Evolutionary conservation across 2,797 vertebrate species (phyloP), one percentile per base, ranked within the genome.

Genomic region (Salmo trutta): DNA sequence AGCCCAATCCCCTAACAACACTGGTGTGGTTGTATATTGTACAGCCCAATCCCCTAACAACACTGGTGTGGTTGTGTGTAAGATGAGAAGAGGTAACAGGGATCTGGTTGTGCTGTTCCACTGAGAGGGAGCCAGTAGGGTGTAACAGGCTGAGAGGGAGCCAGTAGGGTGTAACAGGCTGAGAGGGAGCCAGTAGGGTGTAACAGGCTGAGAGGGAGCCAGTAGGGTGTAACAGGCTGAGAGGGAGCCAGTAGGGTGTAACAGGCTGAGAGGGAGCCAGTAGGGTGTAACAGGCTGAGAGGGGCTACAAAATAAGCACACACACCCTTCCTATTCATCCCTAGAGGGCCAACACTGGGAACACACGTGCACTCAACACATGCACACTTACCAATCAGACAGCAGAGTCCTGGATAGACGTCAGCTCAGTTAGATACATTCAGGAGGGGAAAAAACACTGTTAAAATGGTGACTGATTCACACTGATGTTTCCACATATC

Each of bases 231-330:
- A 31, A 31, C 31, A 31, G 31, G 0, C 31, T 4, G 31, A 31
- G 31, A 31, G 31, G 31, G 31, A 31, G 31, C 0, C 31, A 4
- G 31, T 31, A 31, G 31, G 31, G 4, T 4, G 31, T 31, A 31
- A 31, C 31, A 31, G 3, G 0, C 31, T 31, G 31, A 31, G 31
- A 31, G 31, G 31, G 31, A 31, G 4, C 0, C 31, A 4, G 31
- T 31, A 31, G 31, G 31, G 31, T 4, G 31, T 31, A 31, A 31
- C 31, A 31, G 31, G 0, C 31, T 5, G 33, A 36, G 33, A 36
- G 53, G 53, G 53, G 53, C 53, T 56, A 70, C 69, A 80, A 27
- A 59, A 79, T 73, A 10, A 78, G 66, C 41, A 77, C 56, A 77
- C 27, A 36, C 7, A 41, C 7, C 62, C 21, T 73, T 10, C 76